These are phyloP conservation scores for Noctuana brunneofusca DNA, from an alignment of 2,888 invertebrate species.

Conservation along the genomic window DNA sequence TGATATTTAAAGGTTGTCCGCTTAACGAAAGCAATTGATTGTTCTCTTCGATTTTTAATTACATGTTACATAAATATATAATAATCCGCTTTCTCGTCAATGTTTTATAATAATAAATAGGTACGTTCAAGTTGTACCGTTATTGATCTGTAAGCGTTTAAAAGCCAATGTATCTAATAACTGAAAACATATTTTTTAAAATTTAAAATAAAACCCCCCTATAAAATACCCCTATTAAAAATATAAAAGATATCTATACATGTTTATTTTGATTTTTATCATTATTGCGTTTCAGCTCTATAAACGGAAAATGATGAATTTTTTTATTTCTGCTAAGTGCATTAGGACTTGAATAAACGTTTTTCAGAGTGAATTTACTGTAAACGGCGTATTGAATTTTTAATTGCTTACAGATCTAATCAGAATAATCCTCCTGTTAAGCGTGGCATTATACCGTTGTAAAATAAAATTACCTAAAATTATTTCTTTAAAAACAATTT, in stretches of 20 bases:
- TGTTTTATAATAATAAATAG: conserved; percentile 54
- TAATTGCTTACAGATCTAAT: conserved; percentile 54
- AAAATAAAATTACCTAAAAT: too few species aligned
- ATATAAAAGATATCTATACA: not conserved
- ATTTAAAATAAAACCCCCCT: too few species aligned
- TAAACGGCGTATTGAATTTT: not conserved
- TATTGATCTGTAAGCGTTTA: conserved; percentile 25
- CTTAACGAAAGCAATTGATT: conserved; percentile 66
- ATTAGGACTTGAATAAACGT: not conserved
- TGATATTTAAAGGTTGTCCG: conserved; percentile 59
- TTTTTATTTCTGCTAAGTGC: not conserved
- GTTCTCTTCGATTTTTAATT: conserved; percentile 62
- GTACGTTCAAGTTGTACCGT: not conserved
- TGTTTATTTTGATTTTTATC: too few species aligned
- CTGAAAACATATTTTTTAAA: too few species aligned
- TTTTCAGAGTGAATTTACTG: too few species aligned
- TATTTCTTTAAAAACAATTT: too few species aligned
- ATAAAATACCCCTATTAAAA: too few species aligned
- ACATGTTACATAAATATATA: conserved; percentile 40
- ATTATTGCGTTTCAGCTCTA: too few species aligned
- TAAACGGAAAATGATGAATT: not conserved
- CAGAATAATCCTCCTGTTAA: conserved; percentile 51
- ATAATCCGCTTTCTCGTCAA: conserved; percentile 73
- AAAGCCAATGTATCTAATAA: not conserved
- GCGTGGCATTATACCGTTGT: conserved; percentile 35